Conservation (phyloP, 2,113 vertebrate genomes). For the Hippocampus mohnikei region DNA sequence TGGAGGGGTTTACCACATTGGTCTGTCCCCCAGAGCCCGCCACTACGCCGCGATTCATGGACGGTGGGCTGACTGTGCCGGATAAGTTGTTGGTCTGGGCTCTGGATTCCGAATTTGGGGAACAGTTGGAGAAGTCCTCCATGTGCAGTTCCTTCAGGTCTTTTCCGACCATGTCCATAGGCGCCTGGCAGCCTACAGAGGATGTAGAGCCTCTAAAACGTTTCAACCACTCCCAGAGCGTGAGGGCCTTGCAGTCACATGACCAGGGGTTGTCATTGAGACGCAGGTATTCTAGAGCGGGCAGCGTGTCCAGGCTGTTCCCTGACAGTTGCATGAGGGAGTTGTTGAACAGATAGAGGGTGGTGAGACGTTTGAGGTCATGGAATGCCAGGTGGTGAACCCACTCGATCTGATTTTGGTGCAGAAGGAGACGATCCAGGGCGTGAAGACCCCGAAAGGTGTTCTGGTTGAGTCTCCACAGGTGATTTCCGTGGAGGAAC, state of each 20-base stretch:
- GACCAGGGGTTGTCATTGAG: constrained; percentile 96
- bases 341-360: constrained; percentile 97
- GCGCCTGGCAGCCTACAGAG: constrained; percentile 79
- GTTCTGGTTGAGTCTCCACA: constrained; percentile 92
- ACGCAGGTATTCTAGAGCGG: constrained; percentile 90
- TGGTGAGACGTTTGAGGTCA: constrained; percentile 90
- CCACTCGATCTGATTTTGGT: constrained; percentile 95
- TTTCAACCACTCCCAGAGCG: constrained; percentile 95
- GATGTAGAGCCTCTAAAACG: constrained; percentile 92
- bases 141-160: constrained; percentile 86
- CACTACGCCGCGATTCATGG: constrained; percentile 65
- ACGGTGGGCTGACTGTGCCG: constrained; percentile 78
- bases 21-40: constrained; percentile 77
- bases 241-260: constrained; percentile 88
- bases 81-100: constrained; percentile 88
- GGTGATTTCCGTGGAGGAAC: constrained; percentile 94
- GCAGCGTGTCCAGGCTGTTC: constrained; percentile 85
- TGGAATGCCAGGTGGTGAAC: constrained; percentile 89
- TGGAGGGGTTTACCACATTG: constrained; percentile 71
- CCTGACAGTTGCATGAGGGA: constrained; percentile 87
- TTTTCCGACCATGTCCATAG: constrained; percentile 74
- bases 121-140: constrained; percentile 86
- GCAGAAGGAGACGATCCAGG: constrained; percentile 91
- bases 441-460: constrained; percentile 90
- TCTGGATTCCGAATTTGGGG: constrained; percentile 80